Evolutionary conservation across 2,113 vertebrate genomes (phyloP).

Genomic region (Hippocampus barbouri): DNA sequence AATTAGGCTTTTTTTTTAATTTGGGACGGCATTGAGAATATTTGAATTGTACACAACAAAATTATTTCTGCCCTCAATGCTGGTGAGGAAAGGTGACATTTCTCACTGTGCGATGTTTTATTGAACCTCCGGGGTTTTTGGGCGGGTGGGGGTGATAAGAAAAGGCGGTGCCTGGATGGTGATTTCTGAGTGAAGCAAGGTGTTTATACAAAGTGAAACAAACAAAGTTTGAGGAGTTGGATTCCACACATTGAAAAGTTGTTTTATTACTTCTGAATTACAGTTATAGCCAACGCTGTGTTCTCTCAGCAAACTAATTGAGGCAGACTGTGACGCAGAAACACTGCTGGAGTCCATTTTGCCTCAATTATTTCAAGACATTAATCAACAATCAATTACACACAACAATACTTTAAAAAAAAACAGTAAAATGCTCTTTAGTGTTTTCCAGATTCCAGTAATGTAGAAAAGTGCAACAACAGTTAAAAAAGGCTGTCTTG

Average conservation of each 20-base stretch:
- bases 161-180: background rate
- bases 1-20: background rate
- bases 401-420: too few species aligned
- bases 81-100: background rate
- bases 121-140: background rate
- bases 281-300: background rate
- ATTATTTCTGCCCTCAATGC: background rate
- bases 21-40: background rate
- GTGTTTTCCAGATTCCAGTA: too few species aligned
- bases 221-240: background rate
- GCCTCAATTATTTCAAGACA: background rate
- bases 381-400: too few species aligned
- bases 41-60: background rate
- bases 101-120: constrained; percentile 1
- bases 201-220: background rate
- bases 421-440: too few species aligned
- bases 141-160: background rate
- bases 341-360: background rate
- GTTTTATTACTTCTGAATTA: background rate
- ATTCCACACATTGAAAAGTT: background rate
- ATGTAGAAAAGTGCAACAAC: too few species aligned
- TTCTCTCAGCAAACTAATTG: background rate
- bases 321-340: background rate
- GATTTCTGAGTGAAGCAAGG: background rate
- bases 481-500: too few species aligned